Evolutionary conservation across 2,797 vertebrate genomes (phyloP).

Genomic region (Myotis daubentonii): DNA sequence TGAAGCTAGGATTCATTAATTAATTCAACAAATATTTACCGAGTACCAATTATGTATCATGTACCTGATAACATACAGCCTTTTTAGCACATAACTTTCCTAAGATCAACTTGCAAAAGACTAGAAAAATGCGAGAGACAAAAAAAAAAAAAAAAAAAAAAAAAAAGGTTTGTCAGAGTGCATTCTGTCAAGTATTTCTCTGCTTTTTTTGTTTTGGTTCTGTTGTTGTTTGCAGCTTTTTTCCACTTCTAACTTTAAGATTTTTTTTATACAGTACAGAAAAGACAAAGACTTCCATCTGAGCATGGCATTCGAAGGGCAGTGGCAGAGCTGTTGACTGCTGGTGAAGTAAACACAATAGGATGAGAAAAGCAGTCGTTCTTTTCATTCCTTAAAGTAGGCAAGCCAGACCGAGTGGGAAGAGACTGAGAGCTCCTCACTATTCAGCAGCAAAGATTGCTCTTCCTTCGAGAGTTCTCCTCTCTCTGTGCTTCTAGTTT

Average conservation of each 20-base stretch:
- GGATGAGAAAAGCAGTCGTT: neutral
- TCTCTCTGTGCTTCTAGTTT: neutral
- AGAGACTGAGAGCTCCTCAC: neutral
- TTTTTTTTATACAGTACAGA: neutral
- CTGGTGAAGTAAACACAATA: neutral
- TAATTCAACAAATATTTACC: neutral
- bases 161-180: neutral
- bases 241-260: conserved; percentile 32
- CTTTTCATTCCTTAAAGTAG: neutral
- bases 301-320: neutral
- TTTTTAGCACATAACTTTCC: neutral
- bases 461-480: neutral
- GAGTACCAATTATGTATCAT: neutral
- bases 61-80: neutral
- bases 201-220: neutral
- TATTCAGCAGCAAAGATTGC: neutral
- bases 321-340: neutral
- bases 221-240: neutral
- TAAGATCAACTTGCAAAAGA: neutral
- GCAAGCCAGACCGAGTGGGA: neutral
- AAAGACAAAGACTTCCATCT: neutral
- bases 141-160: too few species aligned
- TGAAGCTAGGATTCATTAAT: neutral
- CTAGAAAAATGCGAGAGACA: neutral
- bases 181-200: neutral